Evolutionary conservation across 2,113 vertebrate species (phyloP).

Genomic region (Cheilinus undulatus): DNA sequence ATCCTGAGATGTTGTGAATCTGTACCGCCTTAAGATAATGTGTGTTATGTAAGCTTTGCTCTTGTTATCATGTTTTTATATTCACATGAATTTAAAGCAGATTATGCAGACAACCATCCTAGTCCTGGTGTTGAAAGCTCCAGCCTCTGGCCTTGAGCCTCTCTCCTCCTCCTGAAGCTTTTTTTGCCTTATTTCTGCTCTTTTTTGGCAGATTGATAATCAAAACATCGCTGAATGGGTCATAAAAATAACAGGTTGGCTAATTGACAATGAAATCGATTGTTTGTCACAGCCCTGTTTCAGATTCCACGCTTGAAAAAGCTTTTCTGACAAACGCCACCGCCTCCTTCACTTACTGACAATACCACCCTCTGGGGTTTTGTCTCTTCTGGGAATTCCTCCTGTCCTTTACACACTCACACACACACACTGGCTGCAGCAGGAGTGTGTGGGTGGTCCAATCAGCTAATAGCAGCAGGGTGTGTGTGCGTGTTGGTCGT

Average conservation of each 20-base stretch:
- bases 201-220: neutral
- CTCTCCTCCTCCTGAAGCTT: neutral
- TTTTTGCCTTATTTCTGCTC: neutral
- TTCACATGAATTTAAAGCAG: too few species aligned
- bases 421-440: conserved; percentile 11
- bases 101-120: too few species aligned
- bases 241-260: too few species aligned
- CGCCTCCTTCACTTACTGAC: neutral
- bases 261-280: neutral
- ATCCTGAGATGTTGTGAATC: too few species aligned
- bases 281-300: neutral
- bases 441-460: conserved; percentile 43
- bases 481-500: conserved; percentile 19
- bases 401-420: neutral
- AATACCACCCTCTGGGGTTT: neutral
- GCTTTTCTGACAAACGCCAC: neutral
- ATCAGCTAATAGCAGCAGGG: conserved; percentile 54
- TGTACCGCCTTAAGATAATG: too few species aligned
- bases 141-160: too few species aligned
- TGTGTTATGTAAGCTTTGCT: too few species aligned
- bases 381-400: conserved; percentile 25
- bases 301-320: neutral
- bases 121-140: too few species aligned
- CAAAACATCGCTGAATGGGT: neutral
- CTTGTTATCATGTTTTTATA: too few species aligned